Evolutionary conservation across 2,797 vertebrate genomes (phyloP), one percentile per base, ranked within the genome.

Genomic region (Fistularia commersonii): DNA sequence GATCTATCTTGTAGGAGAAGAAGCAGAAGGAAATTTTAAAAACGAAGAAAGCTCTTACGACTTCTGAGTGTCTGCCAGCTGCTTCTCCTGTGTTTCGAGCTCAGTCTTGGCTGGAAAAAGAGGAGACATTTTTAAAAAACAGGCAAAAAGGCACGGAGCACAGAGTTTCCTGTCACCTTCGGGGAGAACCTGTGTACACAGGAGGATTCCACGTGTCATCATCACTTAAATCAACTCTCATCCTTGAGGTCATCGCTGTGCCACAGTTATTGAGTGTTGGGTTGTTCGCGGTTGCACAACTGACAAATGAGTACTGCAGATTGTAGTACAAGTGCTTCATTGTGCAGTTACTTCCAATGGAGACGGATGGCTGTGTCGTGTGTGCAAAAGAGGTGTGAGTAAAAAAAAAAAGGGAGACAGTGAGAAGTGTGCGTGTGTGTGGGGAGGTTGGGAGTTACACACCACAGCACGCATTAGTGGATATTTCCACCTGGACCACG

Each of bases 21-120:
- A 66, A 13, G 34, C 40, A 46, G 15, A 0, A 11, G 40, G 45
- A 32, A 51, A 62, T 57, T 58, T 62, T 34, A 11, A 58, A 54
- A 12, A 59, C n/a, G 33, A 43, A 42, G n/a, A 35, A 51, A 50
- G 11, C 50, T 71, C 91, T 92, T 89, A 98, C 97, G 89, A 93
- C 81, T 90, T 93, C 74, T 95, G 93, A 42, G 92, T 90, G 76
- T 92, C 92, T 57, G 86, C 63, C 63, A 98, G 79, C 54, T 93
- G 92, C 61, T 87, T 91, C 61, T 98, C 95, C 58, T 94, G 91
- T 1, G 80, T 77, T 64, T 95, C 94, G 85, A 96, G 90, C 51
- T 98, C 93, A 42, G 89, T 86, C 90, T 94, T 96, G 57, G 95
- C 97, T 99, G 88, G 47, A 77, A 75, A 75, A 73, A 64, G 49